These are phyloP conservation scores for Esox masquinongy DNA, from an alignment of 2,797 vertebrate species.

Conservation along the genomic window DNA sequence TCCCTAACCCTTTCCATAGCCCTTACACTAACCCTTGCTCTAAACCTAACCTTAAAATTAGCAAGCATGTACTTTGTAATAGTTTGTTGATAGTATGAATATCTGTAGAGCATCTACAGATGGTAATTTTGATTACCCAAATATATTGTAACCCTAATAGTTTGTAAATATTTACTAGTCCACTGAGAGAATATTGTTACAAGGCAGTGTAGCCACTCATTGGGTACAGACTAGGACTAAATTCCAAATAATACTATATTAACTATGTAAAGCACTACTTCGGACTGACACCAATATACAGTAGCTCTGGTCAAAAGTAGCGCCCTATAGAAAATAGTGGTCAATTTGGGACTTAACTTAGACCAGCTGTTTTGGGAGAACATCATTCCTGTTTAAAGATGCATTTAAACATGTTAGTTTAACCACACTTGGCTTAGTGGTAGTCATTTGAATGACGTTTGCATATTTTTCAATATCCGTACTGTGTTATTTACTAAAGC, in stretches of 20 bases:
- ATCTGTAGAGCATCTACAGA: no score
- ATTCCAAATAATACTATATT: not conserved
- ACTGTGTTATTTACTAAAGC: conserved; percentile 2
- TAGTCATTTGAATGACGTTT: conserved; percentile 22
- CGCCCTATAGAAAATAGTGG: no score
- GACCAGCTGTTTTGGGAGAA: not conserved
- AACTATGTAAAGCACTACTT: not conserved
- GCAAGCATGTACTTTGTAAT: no score
- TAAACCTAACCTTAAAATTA: no score
- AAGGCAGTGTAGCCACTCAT: not conserved
- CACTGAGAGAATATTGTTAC: conserved; percentile 20
- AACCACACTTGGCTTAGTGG: conserved; percentile 11
- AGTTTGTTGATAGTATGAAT: no score
- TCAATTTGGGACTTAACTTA: no score
- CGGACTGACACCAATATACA: no score
- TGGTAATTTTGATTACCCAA: no score
- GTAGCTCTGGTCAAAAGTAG: no score
- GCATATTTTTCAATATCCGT: conserved; percentile 9
- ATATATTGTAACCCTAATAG: no score
- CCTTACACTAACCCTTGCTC: no score
- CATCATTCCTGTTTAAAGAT: not conserved
- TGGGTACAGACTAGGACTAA: not conserved
- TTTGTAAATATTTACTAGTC: conserved; percentile 21
- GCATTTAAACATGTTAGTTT: conserved; percentile 4
- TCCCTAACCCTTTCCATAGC: no score